Base-by-base conservation (phyloP, 2,888 invertebrate species). In the Enchytraeus crypticus region DNA sequence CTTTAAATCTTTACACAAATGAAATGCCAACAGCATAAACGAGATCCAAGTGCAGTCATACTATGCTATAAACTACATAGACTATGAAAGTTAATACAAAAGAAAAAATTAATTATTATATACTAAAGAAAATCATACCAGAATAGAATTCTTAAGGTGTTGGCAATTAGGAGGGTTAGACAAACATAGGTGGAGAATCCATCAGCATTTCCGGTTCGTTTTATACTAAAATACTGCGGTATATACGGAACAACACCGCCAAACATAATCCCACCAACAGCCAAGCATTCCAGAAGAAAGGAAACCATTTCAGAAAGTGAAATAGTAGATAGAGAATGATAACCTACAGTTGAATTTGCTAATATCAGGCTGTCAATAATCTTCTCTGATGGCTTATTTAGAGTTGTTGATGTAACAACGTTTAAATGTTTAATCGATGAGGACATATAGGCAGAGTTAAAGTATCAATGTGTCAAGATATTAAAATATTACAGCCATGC, bases 141-240 rank as follows among this genome's bases (percentile, higher is more conserved):
- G 83, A 98, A 99, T 73, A 96, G 83, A 77, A 98, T 96, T 75
- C 98, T 86, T 67, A 99, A 84, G 59, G 92, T 95, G 79, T 98
- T 98, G 64, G 98, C 97, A 75, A 96, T 84, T 54, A 98, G 84
- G 59, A 98, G 85, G 29, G 93, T 89, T 70, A 98, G 84, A 79
- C 98, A 98, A 57, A 98, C 98, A 79, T 92, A 90, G 53, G 93
- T 82, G 0, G 97, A 97, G 81, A 99, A 99, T 14, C 98, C 98
- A 72, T 95, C 93, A 21, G 93, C 88, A 83, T 95, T 92, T 79
- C 90, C 88, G 38, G 89, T 88, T 71, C 84, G 85, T 77, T 85
- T 88, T 64, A 98, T 97, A 81, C 97, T 92, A 70, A 86, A 84
- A 77, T 96, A 97, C 76, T 96, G 96, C 43, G 96, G 96, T 71